A percentile compares a stretch with the other conserved stretches of the same genome.
phyloP scores from a whole-genome alignment of 2,888 invertebrate species.

The Prosopocoilus inquinatus region DNA sequence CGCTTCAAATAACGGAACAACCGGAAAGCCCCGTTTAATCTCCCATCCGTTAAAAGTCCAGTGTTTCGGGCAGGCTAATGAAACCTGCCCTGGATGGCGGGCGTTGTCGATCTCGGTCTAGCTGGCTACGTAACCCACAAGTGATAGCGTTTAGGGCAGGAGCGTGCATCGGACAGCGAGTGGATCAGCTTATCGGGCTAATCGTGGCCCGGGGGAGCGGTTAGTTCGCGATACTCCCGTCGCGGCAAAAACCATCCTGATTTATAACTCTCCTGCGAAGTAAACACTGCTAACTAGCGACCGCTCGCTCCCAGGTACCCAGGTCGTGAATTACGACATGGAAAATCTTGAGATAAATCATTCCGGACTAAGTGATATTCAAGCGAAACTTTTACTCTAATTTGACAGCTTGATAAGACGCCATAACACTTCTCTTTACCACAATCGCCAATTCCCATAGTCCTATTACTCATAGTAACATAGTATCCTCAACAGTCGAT shows the following conservation, averaged over 20 bases:
- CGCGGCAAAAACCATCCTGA: conserved; percentile 13
- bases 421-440: too few relatives aligned
- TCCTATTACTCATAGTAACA: too few relatives aligned
- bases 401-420: too few relatives aligned
- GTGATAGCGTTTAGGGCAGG: neutral
- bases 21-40: conserved; percentile 33
- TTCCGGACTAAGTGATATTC: neutral
- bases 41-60: conserved; percentile 31
- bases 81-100: conserved; percentile 11
- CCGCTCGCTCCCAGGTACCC: neutral
- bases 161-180: conserved; percentile 6
- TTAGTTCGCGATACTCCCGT: conserved; percentile 8
- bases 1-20: conserved; percentile 25
- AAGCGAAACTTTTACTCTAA: too few relatives aligned
- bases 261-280: conserved; percentile 17
- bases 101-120: conserved; percentile 1
- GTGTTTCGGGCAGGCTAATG: conserved; percentile 24
- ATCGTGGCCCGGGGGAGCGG: conserved; percentile 16
- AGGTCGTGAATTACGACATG: neutral
- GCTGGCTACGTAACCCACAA: neutral
- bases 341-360: neutral
- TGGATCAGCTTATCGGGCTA: conserved; percentile 16
- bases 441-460: too few relatives aligned
- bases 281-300: conserved; percentile 10
- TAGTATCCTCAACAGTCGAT: too few relatives aligned